These are phyloP conservation scores for Spinus pinus DNA, from an alignment of 2,797 vertebrate genomes.

Conservation along the genomic window DNA sequence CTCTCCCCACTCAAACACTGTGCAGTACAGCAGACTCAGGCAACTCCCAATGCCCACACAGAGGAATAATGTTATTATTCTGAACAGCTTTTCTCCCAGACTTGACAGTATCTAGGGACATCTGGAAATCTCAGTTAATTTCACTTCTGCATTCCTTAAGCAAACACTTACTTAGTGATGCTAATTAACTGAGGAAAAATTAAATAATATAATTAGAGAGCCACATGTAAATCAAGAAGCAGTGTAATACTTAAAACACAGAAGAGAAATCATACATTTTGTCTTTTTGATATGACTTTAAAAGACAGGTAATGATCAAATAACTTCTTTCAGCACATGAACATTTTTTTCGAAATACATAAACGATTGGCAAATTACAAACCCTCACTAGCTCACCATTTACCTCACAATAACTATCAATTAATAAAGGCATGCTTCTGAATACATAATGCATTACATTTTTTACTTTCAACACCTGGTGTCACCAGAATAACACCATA, in stretches of 20 bases:
- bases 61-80: neutral
- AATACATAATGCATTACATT: slow-evolving; percentile 48
- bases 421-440: slow-evolving; percentile 24
- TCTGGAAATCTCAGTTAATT: neutral
- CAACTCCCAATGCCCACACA: neutral
- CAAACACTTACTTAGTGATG: neutral
- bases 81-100: neutral
- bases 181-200: slow-evolving; percentile 7
- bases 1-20: neutral
- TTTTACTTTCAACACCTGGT: slow-evolving; percentile 69
- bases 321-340: neutral
- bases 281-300: neutral
- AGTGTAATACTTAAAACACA: neutral
- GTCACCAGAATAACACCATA: slow-evolving; percentile 60
- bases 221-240: neutral
- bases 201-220: neutral
- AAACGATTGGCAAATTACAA: neutral
- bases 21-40: neutral
- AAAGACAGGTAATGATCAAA: neutral
- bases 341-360: neutral
- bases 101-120: neutral
- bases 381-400: neutral
- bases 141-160: neutral
- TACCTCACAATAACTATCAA: neutral
- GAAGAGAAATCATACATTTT: neutral